These are phyloP conservation scores for Epsilonema sp. DNA, from an alignment of 2,888 invertebrate genomes.

Conservation along the genomic window DNA sequence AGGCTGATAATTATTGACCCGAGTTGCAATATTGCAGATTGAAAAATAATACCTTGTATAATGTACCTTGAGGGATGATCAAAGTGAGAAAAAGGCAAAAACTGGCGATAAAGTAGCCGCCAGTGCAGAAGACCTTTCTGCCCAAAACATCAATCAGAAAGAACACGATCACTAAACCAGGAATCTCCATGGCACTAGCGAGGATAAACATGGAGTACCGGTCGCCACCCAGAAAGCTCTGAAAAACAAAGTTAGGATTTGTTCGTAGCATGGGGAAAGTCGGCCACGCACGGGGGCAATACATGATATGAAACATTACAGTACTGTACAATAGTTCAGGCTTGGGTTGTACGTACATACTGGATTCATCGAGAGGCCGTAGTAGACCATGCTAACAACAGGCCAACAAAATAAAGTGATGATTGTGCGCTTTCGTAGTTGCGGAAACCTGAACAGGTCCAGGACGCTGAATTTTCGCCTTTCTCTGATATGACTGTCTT, in stretches of 20 bases:
- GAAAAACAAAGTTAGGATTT: too few relatives aligned
- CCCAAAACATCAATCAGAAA: slow-evolving; percentile 27
- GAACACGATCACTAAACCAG: slow-evolving; percentile 26
- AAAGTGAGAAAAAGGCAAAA: slow-evolving; percentile 20
- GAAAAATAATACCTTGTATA: too few relatives aligned
- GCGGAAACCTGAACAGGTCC: slow-evolving; percentile 22
- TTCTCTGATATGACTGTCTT: too few relatives aligned
- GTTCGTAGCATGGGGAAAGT: too few relatives aligned
- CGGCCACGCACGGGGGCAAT: too few relatives aligned
- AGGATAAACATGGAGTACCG: slow-evolving; percentile 66
- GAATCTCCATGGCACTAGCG: slow-evolving; percentile 41
- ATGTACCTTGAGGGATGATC: slow-evolving; percentile 15
- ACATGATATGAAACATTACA: too few relatives aligned
- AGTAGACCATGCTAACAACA: slow-evolving; percentile 64
- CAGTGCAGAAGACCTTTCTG: slow-evolving; percentile 22
- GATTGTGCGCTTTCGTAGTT: slow-evolving; percentile 18
- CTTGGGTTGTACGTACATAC: too few relatives aligned
- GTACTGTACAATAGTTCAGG: too few relatives aligned
- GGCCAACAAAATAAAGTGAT: slow-evolving; percentile 32
- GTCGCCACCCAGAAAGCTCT: slow-evolving; percentile 55
- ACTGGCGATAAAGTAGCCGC: slow-evolving; percentile 20
- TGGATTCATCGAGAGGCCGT: slow-evolving; percentile 67
- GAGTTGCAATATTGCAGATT: too few relatives aligned
- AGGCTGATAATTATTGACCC: too few relatives aligned
- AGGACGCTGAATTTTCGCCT: slow-evolving; percentile 14